Evolutionary conservation across 2,888 invertebrate species (phyloP), one percentile per base, ranked within the genome.

Genomic region (Cephus sareptanus): DNA sequence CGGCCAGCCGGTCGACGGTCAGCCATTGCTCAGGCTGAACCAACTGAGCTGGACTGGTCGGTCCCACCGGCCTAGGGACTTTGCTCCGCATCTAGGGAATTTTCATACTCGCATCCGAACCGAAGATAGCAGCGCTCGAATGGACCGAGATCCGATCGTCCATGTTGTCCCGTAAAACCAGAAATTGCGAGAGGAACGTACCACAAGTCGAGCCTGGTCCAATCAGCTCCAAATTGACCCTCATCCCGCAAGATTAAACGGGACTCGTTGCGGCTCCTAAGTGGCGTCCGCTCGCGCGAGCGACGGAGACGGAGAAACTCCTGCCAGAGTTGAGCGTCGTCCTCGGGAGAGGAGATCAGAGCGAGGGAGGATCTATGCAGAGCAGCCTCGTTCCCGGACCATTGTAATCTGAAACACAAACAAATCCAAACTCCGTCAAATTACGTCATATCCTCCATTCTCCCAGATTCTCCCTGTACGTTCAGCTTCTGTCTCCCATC

Each of bases 351-450:
- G 79, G 79, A 79, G 80, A 79, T 3, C 12, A 35, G 35, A 35
- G 71, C 40, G 81, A 80, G 79, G 77, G 81, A 76, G 80, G 79
- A 80, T 81, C 80, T 81, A 80, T 77, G 83, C 79, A 80, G 77
- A 80, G 81, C 74, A 40, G 40, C 40, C 15, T 40, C 40, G 40
- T 15, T 30, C 33, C 56, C 81, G 81, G 76, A 80, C 83, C 82
- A 82, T 81, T 82, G 86, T 87, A 87, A 87, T 87, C 87, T 86
- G 84, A 76, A 87, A 82, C 82, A 81, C 86, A 87, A 87, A 87
- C 87, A 86, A 87, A 86, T 86, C 86, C 83, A 81, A 79, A 73
- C 82, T 80, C 85, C 81, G 82, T 83, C 83, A 75, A 78, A 75
- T 78, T 78, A 75, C 78, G 75, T 78, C 78, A 75, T 75, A 69